Conservation (phyloP, 2,113 vertebrate species). For the Rhagologus leucostigma region DNA sequence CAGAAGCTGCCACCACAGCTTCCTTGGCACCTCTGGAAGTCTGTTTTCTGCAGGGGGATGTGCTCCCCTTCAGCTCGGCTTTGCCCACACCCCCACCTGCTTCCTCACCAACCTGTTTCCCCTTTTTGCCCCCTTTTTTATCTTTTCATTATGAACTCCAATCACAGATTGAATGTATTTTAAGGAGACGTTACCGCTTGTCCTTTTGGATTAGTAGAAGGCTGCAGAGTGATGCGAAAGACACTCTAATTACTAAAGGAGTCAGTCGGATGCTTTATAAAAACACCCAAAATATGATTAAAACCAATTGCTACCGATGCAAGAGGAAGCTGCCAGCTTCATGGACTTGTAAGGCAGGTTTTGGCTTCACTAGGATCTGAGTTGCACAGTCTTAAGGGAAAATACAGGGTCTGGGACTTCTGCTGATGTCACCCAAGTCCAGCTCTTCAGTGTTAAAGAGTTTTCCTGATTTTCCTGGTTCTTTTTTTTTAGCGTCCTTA, state of each 20-base stretch:
- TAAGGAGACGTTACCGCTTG: constrained; percentile 42
- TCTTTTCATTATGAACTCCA: not conserved
- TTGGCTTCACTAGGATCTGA: not conserved
- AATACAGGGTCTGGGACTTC: not conserved
- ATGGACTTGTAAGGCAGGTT: not conserved
- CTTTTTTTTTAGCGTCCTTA: not conserved
- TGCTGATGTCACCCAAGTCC: not conserved
- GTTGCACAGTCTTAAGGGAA: not conserved
- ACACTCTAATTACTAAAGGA: constrained; percentile 61
- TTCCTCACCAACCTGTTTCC: not conserved
- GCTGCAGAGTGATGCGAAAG: constrained; percentile 62
- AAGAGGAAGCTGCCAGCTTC: not conserved
- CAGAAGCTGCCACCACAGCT: not conserved
- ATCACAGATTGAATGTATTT: not conserved
- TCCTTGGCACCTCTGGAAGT: not conserved
- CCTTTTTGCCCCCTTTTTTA: not conserved
- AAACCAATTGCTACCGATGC: not conserved
- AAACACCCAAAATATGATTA: constrained; percentile 12
- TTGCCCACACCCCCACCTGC: not conserved
- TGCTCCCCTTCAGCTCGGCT: not conserved
- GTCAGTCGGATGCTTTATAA: constrained; percentile 27
- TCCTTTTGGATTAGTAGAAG: constrained; percentile 53
- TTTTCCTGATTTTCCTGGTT: not conserved
- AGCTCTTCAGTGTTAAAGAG: not conserved
- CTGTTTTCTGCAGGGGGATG: not conserved